phyloP scores from a whole-genome alignment of 2,113 vertebrate species.

The Condylura cristata region DNA sequence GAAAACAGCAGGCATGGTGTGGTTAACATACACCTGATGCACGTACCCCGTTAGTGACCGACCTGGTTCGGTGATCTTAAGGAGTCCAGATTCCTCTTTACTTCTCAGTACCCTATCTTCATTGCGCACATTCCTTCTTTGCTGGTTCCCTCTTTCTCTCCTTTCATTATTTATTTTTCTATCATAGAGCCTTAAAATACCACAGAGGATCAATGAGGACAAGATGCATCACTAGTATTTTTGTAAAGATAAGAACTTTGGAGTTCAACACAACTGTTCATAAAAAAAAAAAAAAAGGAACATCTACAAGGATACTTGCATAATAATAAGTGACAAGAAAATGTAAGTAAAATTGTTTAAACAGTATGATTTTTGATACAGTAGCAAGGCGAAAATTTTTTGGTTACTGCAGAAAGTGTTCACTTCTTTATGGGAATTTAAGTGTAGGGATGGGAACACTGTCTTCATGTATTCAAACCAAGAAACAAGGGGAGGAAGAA shows the following conservation, averaged over 20 bases:
- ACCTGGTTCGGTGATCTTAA: background rate
- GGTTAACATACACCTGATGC: background rate
- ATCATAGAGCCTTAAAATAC: background rate
- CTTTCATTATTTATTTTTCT: background rate
- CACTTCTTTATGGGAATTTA: slow-evolving; percentile 58
- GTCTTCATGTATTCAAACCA: slow-evolving; percentile 66
- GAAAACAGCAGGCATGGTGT: background rate
- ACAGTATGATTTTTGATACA: background rate
- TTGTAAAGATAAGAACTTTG: background rate
- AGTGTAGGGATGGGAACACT: background rate
- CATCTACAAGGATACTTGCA: background rate
- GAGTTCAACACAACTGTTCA: background rate
- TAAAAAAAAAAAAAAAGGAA: background rate
- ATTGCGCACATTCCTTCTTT: background rate
- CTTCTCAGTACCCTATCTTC: background rate
- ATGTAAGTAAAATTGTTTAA: background rate
- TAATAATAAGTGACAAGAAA: background rate
- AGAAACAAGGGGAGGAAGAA: slow-evolving; percentile 73
- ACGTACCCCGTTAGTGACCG: background rate
- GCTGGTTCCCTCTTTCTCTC: background rate
- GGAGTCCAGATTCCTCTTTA: background rate
- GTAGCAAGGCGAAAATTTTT: slow-evolving; percentile 22
- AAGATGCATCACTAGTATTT: background rate
- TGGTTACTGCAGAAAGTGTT: background rate
- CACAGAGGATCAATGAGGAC: background rate